Conservation (phyloP, 2,888 invertebrate genomes). For the Galerucella pusilla region DNA sequence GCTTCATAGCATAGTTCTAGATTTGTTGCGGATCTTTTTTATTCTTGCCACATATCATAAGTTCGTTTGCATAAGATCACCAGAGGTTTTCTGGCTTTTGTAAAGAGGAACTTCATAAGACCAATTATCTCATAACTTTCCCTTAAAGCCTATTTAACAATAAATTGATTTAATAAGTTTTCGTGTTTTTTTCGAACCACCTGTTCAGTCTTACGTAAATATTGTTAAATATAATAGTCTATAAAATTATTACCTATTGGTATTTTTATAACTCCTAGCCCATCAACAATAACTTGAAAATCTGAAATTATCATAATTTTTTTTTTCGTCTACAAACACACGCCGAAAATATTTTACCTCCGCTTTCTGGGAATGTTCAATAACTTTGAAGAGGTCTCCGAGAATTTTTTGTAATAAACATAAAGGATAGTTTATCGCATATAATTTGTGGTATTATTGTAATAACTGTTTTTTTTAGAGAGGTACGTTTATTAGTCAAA, state of each 20-base stretch:
- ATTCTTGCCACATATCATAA: too few species aligned
- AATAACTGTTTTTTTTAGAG: conserved; percentile 43
- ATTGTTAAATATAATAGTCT: background rate
- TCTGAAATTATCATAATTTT: conserved; percentile 24
- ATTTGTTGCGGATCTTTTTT: too few species aligned
- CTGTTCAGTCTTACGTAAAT: background rate
- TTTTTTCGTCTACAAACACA: background rate
- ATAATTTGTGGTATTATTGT: conserved; percentile 47
- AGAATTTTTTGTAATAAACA: conserved; percentile 40
- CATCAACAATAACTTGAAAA: conserved; percentile 17
- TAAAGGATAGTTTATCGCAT: conserved; percentile 43
- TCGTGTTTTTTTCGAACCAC: background rate
- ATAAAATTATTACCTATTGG: background rate
- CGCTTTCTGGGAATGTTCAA: conserved; percentile 27
- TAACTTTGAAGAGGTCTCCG: conserved; percentile 25
- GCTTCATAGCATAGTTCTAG: too few species aligned
- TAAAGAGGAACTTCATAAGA: too few species aligned
- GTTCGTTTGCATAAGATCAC: too few species aligned
- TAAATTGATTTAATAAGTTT: background rate
- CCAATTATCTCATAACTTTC: too few species aligned
- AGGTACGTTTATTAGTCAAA: conserved; percentile 44
- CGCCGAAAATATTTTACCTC: conserved; percentile 24
- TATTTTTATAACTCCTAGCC: conserved; percentile 3
- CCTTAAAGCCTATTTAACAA: too few species aligned
- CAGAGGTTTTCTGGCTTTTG: too few species aligned